Evolutionary conservation across 2,113 vertebrate genomes (phyloP).

Genomic region (Microcebus ravelobensis): DNA sequence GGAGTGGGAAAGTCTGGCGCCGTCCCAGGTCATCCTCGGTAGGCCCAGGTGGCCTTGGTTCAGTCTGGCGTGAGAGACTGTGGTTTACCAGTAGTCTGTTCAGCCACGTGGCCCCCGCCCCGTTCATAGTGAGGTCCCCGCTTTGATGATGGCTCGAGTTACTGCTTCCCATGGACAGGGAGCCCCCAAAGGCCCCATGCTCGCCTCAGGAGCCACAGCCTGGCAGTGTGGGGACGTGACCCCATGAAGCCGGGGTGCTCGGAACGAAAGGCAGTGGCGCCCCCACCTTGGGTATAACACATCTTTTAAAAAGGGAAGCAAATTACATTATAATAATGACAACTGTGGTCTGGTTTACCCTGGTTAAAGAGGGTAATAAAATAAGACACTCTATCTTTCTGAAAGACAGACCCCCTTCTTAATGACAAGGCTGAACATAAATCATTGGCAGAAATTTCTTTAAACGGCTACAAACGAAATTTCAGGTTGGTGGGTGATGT

Average conservation of each 20-base stretch:
- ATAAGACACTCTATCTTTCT: constrained; percentile 33
- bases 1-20: rapidly evolving
- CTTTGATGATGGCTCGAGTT: rapidly evolving
- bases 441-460: background rate
- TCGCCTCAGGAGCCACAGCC: rapidly evolving
- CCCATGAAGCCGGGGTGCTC: background rate
- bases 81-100: background rate
- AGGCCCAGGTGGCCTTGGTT: rapidly evolving
- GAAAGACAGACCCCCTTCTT: constrained; percentile 49
- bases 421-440: constrained; percentile 37
- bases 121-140: rapidly evolving
- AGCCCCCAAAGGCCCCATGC: rapidly evolving
- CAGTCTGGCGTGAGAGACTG: rapidly evolving
- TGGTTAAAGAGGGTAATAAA: constrained; percentile 56
- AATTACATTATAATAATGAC: constrained; percentile 36
- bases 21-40: background rate
- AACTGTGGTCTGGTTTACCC: constrained; percentile 45
- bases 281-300: background rate
- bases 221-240: rapidly evolving
- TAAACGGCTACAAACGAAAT: background rate
- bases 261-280: background rate
- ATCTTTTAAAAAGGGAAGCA: constrained; percentile 37
- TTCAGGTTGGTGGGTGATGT: background rate
- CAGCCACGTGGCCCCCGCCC: rapidly evolving
- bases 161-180: rapidly evolving